phyloP scores from a whole-genome alignment of 2,113 vertebrate genomes.

The Puntigrus tetrazona region DNA sequence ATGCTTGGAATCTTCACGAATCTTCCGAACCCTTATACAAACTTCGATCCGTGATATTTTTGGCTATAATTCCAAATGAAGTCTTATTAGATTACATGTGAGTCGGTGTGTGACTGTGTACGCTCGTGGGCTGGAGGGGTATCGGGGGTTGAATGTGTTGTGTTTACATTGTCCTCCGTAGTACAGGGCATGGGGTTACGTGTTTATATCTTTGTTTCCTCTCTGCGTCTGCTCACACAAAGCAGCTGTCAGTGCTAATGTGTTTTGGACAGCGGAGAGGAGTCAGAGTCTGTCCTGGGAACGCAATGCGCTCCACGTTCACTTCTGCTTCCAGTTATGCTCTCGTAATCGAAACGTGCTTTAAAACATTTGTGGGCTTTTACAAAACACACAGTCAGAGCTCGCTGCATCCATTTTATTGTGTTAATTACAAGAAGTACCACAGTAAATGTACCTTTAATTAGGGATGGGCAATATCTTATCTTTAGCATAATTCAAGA shows the following conservation, averaged over 20 bases:
- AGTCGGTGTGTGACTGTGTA: not conserved
- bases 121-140: not conserved
- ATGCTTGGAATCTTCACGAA: not conserved
- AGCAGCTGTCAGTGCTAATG: slow-evolving; percentile 47
- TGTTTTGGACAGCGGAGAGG: slow-evolving; percentile 47
- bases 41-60: slow-evolving; percentile 19
- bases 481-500: no score
- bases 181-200: slow-evolving; percentile 22
- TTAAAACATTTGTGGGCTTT: not conserved
- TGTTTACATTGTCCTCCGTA: slow-evolving; percentile 49
- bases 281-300: slow-evolving; percentile 47
- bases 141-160: not conserved
- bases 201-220: slow-evolving; percentile 52
- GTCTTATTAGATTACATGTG: slow-evolving; percentile 39
- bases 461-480: no score
- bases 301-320: slow-evolving; percentile 35
- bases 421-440: not conserved
- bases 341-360: slow-evolving; percentile 10
- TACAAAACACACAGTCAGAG: not conserved
- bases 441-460: no score
- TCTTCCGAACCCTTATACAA: not conserved
- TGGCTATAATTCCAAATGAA: slow-evolving; percentile 39
- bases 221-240: slow-evolving; percentile 50
- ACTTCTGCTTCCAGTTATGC: slow-evolving; percentile 43
- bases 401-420: not conserved